Percentiles rank a stretch among this genome's conserved stretches.
Conservation (phyloP, 2,797 vertebrate genomes). For the Kryptolebias ocellatus region DNA sequence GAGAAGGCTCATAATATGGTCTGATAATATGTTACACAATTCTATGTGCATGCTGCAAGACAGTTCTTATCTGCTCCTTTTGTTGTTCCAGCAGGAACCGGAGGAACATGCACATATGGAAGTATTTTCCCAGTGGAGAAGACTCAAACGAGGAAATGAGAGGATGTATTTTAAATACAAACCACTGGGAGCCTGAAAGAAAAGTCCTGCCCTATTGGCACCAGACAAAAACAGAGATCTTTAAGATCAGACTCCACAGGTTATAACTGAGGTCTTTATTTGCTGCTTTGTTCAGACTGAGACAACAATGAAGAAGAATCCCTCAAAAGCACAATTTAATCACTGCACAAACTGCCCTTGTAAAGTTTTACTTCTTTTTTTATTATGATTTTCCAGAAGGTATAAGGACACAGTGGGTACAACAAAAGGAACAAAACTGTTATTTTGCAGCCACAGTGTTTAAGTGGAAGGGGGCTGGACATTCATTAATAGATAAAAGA, state of each 20-base stretch:
- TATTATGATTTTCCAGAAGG: conserved; percentile 1
- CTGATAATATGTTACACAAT: conserved; percentile 67
- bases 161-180: conserved; percentile 60
- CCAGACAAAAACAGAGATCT: conserved; percentile 39
- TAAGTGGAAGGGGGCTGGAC: conserved; percentile 15
- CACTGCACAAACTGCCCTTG: neutral
- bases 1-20: conserved; percentile 31
- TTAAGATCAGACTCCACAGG: conserved; percentile 36
- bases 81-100: conserved; percentile 41
- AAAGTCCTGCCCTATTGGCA: conserved; percentile 34
- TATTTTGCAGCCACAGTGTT: conserved; percentile 20
- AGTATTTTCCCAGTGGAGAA: conserved; percentile 31
- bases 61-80: conserved; percentile 63
- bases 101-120: conserved; percentile 28
- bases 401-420: conserved; percentile 5
- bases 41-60: conserved; percentile 64
- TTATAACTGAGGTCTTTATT: conserved; percentile 34
- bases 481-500: too few relatives aligned
- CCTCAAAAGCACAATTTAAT: neutral
- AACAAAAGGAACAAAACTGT: conserved; percentile 40
- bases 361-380: neutral
- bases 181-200: conserved; percentile 50
- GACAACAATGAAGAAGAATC: conserved; percentile 13
- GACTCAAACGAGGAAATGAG: conserved; percentile 58
- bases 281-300: conserved; percentile 29